These are phyloP conservation scores for Theonella swinhoei DNA, from an alignment of 37 sponge, comb jelly and placozoan genomes.

Conservation along the genomic window DNA sequence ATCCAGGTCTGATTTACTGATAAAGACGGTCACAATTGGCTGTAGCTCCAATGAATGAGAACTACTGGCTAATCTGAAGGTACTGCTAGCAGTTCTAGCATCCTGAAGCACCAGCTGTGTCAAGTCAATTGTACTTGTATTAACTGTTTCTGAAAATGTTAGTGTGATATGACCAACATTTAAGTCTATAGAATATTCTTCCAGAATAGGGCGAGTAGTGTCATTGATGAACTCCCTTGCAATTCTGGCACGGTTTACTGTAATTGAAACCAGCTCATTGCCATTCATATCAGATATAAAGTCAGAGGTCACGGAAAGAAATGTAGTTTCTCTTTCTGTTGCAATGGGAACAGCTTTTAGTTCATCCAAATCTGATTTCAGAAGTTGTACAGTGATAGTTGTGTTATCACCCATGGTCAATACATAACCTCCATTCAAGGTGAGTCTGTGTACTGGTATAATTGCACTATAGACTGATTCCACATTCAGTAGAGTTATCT, in stretches of 20 bases:
- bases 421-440: conserved; percentile 58
- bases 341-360: conserved; percentile 80
- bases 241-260: conserved; percentile 2
- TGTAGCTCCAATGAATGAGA: conserved; percentile 14
- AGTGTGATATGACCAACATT: conserved; percentile 60
- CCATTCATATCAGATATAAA: conserved; percentile 73
- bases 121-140: conserved; percentile 50
- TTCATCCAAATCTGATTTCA: conserved; percentile 63
- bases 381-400: conserved; percentile 41
- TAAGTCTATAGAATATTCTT: conserved; percentile 67
- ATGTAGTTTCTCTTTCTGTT: conserved; percentile 38
- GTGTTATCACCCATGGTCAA: conserved; percentile 49
- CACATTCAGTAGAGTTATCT: conserved; percentile 68
- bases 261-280: conserved; percentile 56
- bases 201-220: conserved; percentile 63
- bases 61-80: conserved; percentile 41
- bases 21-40: conserved; percentile 41
- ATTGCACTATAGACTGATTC: neutral
- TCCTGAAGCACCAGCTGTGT: conserved; percentile 59
- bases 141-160: conserved; percentile 89
- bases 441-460: conserved; percentile 2
- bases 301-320: conserved; percentile 42
- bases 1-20: conserved; percentile 71
- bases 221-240: conserved; percentile 60
- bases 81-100: conserved; percentile 11